Base-by-base conservation (phyloP, 2,113 vertebrate species). In the Axis porcinus region DNA sequence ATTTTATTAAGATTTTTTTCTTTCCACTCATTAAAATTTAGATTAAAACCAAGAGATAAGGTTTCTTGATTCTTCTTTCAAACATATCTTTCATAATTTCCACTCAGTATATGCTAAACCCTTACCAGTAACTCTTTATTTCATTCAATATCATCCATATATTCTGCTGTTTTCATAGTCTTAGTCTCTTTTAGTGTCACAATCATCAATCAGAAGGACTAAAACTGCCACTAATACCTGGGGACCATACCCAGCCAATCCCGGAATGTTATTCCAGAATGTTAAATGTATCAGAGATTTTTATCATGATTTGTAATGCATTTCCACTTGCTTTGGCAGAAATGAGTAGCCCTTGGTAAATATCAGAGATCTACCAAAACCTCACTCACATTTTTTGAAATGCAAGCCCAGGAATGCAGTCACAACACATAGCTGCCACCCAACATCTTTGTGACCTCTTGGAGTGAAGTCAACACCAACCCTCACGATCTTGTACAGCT, bases 1-100 rank as follows among this genome's bases (percentile, higher is more conserved):
- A 3, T 95, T 92, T 60, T 70, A 84, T 79, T 86, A n/a, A 58
- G 30, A 50, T 60, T 96, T 86, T 96, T 83, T 64, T 89, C 55
- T 87, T 91, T 36, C 23, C 4, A 36, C 3, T 4, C 9, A 87
- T 79, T 58, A 47, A 86, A 97, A 87, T 86, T 97, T 23, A 94
- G 7, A 96, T 89, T 82, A 89, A 92, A 82, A 89, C 16, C 40
- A 67, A 78, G 13, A 94, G 12, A 54, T 43, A 6, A 28, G 10
- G 14, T 30, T 45, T 87, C 21, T 10, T 70, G 30, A 21, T 47
- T 76, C n/a, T 62, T 96, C 30, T 62, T 97, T 47, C n/a, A 94
- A 86, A 95, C 50, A 78, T 27, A n/a, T 4, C 23, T 89, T 50
- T 57, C 43, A 86, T 16, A 36, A 3, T 94, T 86, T 79, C 91